Conservation (phyloP, 2,113 vertebrate species). For the Chaetodon trifascialis region DNA sequence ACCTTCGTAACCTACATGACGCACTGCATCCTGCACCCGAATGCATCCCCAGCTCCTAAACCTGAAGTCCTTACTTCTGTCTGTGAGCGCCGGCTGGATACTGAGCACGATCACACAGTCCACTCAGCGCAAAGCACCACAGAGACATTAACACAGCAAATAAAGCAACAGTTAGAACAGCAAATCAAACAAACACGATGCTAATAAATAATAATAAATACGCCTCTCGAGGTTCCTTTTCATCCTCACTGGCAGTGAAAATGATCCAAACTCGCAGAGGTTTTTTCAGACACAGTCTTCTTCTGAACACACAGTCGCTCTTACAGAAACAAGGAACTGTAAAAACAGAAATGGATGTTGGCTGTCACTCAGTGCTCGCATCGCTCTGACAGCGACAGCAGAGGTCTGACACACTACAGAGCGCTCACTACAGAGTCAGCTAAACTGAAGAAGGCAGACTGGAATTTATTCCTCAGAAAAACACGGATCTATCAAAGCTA, state of each 20-base stretch:
- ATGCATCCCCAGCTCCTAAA: background rate
- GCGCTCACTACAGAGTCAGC: background rate
- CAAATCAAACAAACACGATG: too few species aligned
- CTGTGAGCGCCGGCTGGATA: background rate
- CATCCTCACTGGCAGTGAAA: background rate
- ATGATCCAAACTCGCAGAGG: background rate
- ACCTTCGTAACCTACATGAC: background rate
- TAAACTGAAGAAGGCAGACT: background rate
- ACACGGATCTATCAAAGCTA: too few species aligned
- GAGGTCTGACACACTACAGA: background rate
- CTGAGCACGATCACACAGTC: too few species aligned
- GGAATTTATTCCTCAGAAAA: too few species aligned
- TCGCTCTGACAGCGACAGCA: background rate
- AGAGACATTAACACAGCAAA: background rate
- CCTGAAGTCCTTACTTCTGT: background rate
- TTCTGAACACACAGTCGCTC: background rate
- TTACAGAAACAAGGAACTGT: conserved; percentile 2
- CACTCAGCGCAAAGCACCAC: background rate
- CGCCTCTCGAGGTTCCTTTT: background rate
- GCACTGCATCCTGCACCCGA: background rate
- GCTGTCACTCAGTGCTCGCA: background rate
- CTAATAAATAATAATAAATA: too few species aligned
- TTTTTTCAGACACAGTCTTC: background rate
- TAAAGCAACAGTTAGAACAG: background rate
- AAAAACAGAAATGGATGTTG: conserved; percentile 7